phyloP scores from a whole-genome alignment of 92 coral and sea anemone species.

The Metridium senile region DNA sequence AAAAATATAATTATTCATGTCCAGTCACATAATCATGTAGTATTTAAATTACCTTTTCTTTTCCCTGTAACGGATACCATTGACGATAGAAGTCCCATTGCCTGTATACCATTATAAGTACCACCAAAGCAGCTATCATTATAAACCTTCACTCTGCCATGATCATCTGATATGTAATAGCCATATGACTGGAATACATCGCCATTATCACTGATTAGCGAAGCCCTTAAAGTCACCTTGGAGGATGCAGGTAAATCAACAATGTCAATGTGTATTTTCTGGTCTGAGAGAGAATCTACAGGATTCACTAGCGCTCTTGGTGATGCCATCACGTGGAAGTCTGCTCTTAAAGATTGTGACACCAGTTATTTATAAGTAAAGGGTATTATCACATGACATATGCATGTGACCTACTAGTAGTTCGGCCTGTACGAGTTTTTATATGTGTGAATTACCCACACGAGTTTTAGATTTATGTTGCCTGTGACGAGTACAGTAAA shows the following conservation, averaged over 20 bases:
- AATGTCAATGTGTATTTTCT: constrained; percentile 30
- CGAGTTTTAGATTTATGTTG: no score
- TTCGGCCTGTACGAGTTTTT: no score
- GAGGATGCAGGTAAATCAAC: constrained; percentile 6
- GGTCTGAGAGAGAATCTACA: constrained; percentile 35
- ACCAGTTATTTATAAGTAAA: no score
- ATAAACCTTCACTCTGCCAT: constrained; percentile 23
- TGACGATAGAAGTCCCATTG: constrained; percentile 77
- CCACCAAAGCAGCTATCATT: constrained; percentile 51
- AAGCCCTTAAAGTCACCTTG: constrained; percentile 38
- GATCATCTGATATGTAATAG: constrained; percentile 23
- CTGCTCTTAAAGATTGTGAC: no score
- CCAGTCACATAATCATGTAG: no score
- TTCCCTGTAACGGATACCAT: constrained; percentile 53
- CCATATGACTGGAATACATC: constrained; percentile 32
- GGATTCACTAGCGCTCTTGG: constrained; percentile 2
- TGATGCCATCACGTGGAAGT: background rate
- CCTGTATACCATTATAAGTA: constrained; percentile 54
- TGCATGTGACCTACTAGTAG: no score
- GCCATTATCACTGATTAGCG: constrained; percentile 43
- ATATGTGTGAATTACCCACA: no score
- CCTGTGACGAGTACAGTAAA: no score
- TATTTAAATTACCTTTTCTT: constrained; percentile 19
- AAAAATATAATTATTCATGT: no score
- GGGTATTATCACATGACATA: no score